Conservation (phyloP, 2,113 vertebrate species). For the Marcusenius ussheri region DNA sequence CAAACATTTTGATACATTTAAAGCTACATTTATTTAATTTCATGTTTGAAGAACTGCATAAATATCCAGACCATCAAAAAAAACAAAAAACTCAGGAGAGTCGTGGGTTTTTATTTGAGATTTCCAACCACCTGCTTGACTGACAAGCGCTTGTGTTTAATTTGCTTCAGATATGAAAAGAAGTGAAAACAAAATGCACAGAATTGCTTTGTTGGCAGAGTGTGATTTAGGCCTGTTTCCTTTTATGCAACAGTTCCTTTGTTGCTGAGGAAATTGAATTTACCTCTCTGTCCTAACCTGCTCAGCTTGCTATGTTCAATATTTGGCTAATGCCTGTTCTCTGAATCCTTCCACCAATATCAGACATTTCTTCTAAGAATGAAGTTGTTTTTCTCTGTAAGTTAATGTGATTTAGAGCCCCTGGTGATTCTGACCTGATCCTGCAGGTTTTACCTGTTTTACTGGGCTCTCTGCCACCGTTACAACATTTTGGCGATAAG, state of each 20-base stretch:
- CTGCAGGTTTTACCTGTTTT: background rate
- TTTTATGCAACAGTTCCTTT: slow-evolving; percentile 3
- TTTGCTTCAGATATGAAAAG: slow-evolving; percentile 15
- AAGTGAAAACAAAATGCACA: slow-evolving; percentile 4
- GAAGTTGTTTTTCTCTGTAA: background rate
- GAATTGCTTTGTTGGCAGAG: slow-evolving; percentile 5
- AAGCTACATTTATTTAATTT: slow-evolving; percentile 1
- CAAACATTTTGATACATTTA: background rate
- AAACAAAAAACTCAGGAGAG: background rate
- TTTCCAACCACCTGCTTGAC: slow-evolving; percentile 8
- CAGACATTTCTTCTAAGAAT: background rate
- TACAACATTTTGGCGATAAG: background rate
- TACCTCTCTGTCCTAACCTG: slow-evolving; percentile 4
- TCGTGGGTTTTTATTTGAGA: background rate
- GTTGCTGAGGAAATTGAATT: slow-evolving; percentile 16
- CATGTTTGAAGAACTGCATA: background rate
- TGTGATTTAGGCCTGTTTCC: slow-evolving; percentile 11
- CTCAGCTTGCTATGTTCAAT: background rate
- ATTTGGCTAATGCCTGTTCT: background rate
- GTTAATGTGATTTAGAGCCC: background rate
- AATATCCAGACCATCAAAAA: background rate
- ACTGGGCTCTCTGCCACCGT: background rate
- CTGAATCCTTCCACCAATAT: slow-evolving; percentile 43
- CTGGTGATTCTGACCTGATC: background rate
- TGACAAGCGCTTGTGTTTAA: slow-evolving; percentile 13